Conservation (phyloP, 2,888 invertebrate genomes). For the Nomada hirtipes region DNA sequence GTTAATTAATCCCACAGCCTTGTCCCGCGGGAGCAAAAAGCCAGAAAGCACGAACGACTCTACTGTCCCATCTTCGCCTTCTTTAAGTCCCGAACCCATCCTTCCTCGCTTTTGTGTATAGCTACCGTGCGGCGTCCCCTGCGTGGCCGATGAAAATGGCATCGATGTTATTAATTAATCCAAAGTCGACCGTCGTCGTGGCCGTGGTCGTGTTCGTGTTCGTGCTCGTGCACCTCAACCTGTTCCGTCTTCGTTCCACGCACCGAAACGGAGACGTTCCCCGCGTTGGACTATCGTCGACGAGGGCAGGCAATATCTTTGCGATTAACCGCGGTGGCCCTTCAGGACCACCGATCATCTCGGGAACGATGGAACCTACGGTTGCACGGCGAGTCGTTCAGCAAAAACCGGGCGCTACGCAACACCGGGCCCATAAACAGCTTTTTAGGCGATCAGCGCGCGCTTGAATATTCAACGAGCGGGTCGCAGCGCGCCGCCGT, state of each 20-base stretch:
- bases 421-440: constrained; percentile 79
- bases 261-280: not conserved
- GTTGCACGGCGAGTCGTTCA: constrained; percentile 26
- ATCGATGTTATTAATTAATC: constrained; percentile 75
- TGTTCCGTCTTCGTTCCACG: not conserved
- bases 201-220: too few relatives aligned
- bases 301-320: constrained; percentile 62
- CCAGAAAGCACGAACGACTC: constrained; percentile 34
- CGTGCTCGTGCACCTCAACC: not conserved
- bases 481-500: constrained; percentile 46
- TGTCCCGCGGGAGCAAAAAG: constrained; percentile 46
- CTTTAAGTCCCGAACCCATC: constrained; percentile 14
- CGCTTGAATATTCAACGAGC: constrained; percentile 82
- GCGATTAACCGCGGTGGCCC: constrained; percentile 67
- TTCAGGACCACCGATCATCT: constrained; percentile 73
- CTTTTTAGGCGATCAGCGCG: constrained; percentile 76
- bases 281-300: not conserved
- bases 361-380: constrained; percentile 46
- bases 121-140: constrained; percentile 5
- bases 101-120: not conserved
- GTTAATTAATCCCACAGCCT: constrained; percentile 66
- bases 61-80: constrained; percentile 23
- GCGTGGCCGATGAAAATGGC: constrained; percentile 37
- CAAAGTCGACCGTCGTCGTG: constrained; percentile 47
- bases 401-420: constrained; percentile 79